phyloP scores from a whole-genome alignment of 2,797 vertebrate genomes.

The Basileuterus tristriatus region DNA sequence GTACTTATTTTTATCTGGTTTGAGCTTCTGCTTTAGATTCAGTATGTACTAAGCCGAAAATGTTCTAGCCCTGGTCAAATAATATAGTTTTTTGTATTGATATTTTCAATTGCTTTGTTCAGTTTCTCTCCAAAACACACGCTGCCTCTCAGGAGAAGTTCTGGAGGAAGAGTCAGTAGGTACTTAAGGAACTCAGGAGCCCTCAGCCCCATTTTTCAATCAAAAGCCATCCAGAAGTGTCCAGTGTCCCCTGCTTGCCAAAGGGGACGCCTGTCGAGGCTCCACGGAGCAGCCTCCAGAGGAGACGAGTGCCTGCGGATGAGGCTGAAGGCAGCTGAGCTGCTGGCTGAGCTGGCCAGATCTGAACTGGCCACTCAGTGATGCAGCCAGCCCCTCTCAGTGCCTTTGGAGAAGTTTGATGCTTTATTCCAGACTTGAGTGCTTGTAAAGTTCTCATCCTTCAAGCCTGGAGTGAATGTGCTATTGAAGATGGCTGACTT shows the following conservation, averaged over 20 bases:
- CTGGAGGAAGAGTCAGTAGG: neutral
- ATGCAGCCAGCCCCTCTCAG: neutral
- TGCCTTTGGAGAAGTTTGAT: neutral
- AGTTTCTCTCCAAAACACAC: neutral
- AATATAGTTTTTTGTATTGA: neutral
- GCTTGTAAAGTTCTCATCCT: neutral
- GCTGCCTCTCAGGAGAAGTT: neutral
- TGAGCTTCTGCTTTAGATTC: neutral
- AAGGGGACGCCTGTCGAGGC: accelerated
- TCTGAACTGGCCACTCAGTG: accelerated
- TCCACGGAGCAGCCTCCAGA: accelerated
- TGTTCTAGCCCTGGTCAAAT: neutral
- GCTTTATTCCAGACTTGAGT: neutral
- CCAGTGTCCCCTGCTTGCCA: neutral
- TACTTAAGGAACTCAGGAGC: neutral
- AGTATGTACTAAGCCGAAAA: neutral
- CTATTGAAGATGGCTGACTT: conserved; percentile 8
- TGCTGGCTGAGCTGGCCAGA: neutral
- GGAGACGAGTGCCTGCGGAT: neutral
- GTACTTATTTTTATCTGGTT: neutral
- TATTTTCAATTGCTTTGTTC: neutral
- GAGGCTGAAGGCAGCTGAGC: neutral
- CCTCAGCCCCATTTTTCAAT: neutral
- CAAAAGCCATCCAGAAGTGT: neutral
- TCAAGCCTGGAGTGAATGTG: neutral